Conservation (phyloP, 1,140 invertebrate genomes). For the Zaprionus tsacasi region DNA sequence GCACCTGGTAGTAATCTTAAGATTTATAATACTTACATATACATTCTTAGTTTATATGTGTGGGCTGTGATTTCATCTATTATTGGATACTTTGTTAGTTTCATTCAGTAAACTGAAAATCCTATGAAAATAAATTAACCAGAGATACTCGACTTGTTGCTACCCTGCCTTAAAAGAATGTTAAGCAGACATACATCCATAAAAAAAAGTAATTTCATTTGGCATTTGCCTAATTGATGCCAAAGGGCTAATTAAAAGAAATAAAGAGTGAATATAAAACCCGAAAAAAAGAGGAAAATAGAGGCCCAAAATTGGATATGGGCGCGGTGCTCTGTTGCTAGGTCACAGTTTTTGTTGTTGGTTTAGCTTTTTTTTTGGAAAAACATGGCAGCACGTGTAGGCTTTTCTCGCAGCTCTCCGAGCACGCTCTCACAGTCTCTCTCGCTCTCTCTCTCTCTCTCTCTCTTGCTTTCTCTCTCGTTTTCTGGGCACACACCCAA, state of each 20-base stretch:
- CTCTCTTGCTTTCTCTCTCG: background rate
- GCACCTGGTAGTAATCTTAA: background rate
- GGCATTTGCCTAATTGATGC: background rate
- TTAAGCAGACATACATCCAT: background rate
- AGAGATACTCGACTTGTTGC: background rate
- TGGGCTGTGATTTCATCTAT: background rate
- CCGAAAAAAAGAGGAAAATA: background rate
- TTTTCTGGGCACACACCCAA: slow-evolving; percentile 40
- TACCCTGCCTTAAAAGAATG: background rate
- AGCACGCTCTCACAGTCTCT: slow-evolving; percentile 3
- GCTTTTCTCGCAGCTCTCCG: background rate
- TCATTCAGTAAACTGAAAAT: background rate
- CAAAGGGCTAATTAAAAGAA: slow-evolving; percentile 20
- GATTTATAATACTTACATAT: background rate
- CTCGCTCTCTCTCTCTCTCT: background rate
- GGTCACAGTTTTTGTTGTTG: slow-evolving; percentile 18
- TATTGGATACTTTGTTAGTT: too few species aligned
- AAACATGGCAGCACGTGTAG: slow-evolving; percentile 36
- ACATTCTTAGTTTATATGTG: background rate
- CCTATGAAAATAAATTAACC: background rate
- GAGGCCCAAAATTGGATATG: slow-evolving; percentile 3
- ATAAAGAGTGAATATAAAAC: slow-evolving; percentile 4
- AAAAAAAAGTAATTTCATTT: slow-evolving; percentile 9
- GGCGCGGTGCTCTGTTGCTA: slow-evolving; percentile 34
- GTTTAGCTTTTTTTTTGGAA: slow-evolving; percentile 7